Evolutionary conservation across 2,888 invertebrate genomes (phyloP), one percentile per base, ranked within the genome.

Genomic region (Cylloceria caligata): DNA sequence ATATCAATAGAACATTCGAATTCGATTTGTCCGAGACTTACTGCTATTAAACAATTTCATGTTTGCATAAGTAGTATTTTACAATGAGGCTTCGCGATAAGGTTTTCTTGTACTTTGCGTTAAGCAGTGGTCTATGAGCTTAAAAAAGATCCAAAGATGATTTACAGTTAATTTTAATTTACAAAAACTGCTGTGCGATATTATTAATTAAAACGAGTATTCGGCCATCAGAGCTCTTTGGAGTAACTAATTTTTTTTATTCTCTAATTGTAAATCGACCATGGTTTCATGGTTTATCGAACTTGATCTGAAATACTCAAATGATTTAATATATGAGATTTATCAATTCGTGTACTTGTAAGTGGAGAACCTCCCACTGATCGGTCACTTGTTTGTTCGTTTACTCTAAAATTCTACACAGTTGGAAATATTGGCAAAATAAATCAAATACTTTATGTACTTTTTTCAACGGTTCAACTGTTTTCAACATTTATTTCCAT

Each of bases 251-350:
- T 24, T 4, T 52, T 11, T 24, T 52, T 11, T 52, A 13, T 24
- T 24, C 11, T 11, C 24, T 21, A 24, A 52, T 24, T 52, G 24
- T 52, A 24, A 55, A 39, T 2, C 24, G 24, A 52, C 7, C 16
- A 16, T 45, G 3, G 45, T 45, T 16, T 16, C 42, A 6, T 52
- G 52, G 24, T 24, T 24, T 52, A 7, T 45, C n/a, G 24, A 52
- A 52, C 24, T 13, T 52, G 11, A 52, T 52, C 3, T 52, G 13
- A 52, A 52, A 52, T 24, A 24, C 52, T 52, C 52, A n/a, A 21
- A 19, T 19, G 52, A 52, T 24, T 52, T 21, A 52, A 52, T 52
- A 52, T 52, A 52, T 24, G 52, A 13, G 11, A 24, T 52, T 36
- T 30, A 49, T 55, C 21, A 6, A 71, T 55, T 27, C 5, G 24